Evolutionary conservation across 2,888 invertebrate species (phyloP), one percentile per base, ranked within the genome.

Genomic region (Nomada lathburiana): DNA sequence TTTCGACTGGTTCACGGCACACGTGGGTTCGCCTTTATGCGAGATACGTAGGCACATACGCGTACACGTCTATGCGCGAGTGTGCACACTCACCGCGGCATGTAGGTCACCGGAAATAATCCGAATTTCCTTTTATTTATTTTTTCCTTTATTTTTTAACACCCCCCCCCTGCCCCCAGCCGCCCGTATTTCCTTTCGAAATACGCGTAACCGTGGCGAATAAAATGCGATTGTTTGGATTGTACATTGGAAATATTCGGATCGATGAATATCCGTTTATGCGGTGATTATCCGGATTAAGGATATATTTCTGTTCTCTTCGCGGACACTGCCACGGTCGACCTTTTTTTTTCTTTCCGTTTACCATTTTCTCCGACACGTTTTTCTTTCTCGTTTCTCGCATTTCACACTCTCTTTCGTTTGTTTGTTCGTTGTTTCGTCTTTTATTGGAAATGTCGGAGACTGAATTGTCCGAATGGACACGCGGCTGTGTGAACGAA

Each of bases 21-120:
- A 78, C 68, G 72, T 73, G 26, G 65, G 64, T 20, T 26, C 60
- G 26, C 73, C 80, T 79, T 80, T 70, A 79, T 79, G 47, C 69
- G 59, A 47, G 79, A 29, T 70, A 60, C 16, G 68, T 3, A 23
- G 11, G 26, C 59, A 16, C 20, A 57, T 63, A 63, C 52, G 4
- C 16, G n/a, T 36, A 36, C 7, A 5, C 36, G 36, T 36, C 36
- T 1, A 7, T 36, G 7, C 0, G 36, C 65, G 68, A 42, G 13
- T 57, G 62, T 60, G 44, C 44, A 63, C 36, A 59, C 23, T 42
- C 18, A n/a, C 2, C 23, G n/a, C 18, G 60, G 18, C 13, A 82
- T 82, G 55, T 76, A 76, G 82, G 82, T 82, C 82, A 68, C 60
- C 63, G 68, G 68, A 72, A 72, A 81, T 82, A 80, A 81, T 82